A percentile compares a stretch with the other conserved stretches of the same genome.
Evolutionary conservation across 2,888 invertebrate species (phyloP).

Genomic region (Melieria omissa): DNA sequence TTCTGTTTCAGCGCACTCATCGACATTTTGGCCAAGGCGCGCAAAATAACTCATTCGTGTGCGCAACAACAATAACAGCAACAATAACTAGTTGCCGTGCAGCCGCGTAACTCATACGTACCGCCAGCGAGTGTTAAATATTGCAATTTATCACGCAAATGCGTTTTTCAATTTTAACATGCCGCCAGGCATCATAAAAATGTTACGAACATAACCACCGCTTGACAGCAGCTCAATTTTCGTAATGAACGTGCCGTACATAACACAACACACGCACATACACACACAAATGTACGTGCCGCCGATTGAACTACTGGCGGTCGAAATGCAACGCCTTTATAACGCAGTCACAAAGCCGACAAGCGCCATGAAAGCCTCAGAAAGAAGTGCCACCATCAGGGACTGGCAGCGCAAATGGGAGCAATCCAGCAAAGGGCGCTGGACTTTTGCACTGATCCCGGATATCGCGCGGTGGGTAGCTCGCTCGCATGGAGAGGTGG

Average conservation of each 20-base stretch:
- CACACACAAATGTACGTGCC: no score
- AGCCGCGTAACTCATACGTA: conserved; percentile 45
- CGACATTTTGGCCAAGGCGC: conserved; percentile 50
- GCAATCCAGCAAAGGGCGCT: no score
- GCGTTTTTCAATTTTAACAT: conserved; percentile 67
- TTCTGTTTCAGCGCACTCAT: conserved; percentile 16
- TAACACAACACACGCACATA: no score
- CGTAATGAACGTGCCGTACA: conserved; percentile 40
- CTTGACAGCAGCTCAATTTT: conserved; percentile 50
- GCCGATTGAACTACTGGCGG: no score
- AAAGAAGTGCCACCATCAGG: no score
- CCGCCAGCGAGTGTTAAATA: conserved; percentile 39
- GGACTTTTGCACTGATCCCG: no score
- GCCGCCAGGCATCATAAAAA: conserved; percentile 65
- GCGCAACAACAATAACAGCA: not conserved
- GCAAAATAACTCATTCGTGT: conserved; percentile 57
- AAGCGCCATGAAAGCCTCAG: no score
- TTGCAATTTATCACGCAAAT: conserved; percentile 64
- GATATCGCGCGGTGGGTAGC: no score
- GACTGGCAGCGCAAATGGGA: no score
- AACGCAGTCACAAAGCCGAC: no score
- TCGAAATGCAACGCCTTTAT: no score
- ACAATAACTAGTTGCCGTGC: conserved; percentile 23
- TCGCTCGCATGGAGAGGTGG: no score
- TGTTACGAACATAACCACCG: conserved; percentile 44